Conservation (phyloP, 2,797 vertebrate species). For the Cephalopachus bancanus region DNA sequence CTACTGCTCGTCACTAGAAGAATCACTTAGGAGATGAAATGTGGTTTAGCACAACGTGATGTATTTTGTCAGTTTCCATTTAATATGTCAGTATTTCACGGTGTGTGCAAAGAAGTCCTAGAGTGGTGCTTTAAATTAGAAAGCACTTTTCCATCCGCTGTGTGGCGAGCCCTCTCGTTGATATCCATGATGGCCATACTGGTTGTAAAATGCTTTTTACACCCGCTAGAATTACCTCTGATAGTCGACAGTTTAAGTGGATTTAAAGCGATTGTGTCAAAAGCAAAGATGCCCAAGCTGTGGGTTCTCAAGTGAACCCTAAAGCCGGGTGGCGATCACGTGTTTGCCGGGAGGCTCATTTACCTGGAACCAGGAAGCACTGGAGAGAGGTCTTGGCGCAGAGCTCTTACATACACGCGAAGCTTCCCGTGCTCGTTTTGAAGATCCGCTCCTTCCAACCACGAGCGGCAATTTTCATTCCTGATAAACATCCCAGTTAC, state of each 20-base stretch:
- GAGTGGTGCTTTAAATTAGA: not conserved
- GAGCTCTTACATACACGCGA: not conserved
- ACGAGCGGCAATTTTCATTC: rapidly evolving
- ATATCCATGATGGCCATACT: not conserved
- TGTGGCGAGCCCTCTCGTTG: not conserved
- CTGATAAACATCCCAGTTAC: not conserved
- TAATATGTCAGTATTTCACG: not conserved
- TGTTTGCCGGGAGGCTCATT: rapidly evolving
- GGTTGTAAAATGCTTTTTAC: not conserved
- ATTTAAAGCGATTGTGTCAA: not conserved
- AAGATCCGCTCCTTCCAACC: not conserved
- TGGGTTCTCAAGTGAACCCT: not conserved
- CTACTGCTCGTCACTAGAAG: not conserved
- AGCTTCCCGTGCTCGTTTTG: rapidly evolving
- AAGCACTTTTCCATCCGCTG: not conserved
- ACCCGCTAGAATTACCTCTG: not conserved
- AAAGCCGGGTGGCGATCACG: not conserved
- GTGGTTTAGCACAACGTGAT: not conserved
- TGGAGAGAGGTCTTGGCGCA: rapidly evolving
- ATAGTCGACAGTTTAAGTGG: not conserved
- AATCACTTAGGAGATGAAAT: not conserved
- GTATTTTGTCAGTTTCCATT: not conserved
- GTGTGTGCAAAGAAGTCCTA: not conserved
- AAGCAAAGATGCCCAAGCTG: not conserved
- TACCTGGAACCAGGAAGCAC: not conserved